Percentiles rank a stretch among this genome's conserved stretches.
phyloP scores from a whole-genome alignment of 1,140 invertebrate species.

The Chymomyza costata region DNA sequence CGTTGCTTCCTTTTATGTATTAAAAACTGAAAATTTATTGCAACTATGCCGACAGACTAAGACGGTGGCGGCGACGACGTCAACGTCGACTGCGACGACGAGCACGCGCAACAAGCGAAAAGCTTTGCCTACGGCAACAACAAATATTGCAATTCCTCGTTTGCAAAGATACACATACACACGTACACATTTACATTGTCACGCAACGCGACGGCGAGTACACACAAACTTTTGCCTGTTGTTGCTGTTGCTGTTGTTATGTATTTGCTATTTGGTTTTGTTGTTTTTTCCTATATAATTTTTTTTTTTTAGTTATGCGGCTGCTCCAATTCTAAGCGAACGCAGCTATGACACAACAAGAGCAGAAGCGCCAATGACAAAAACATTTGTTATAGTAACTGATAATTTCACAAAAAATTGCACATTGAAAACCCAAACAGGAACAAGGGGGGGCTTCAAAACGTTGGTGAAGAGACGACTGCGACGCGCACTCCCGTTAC shows the following conservation, averaged over 20 bases:
- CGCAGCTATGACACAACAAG: too few species aligned
- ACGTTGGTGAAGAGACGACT: conserved; percentile 2
- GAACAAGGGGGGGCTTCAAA: neutral
- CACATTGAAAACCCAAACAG: conserved; percentile 1
- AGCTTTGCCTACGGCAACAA: conserved; percentile 53
- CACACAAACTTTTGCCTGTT: conserved; percentile 4
- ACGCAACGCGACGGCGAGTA: too few species aligned
- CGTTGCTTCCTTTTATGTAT: conserved; percentile 36
- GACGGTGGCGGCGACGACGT: conserved; percentile 3
- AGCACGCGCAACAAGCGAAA: conserved; percentile 68
- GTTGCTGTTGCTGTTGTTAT: conserved; percentile 14
- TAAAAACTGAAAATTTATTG: conserved; percentile 39
- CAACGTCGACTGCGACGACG: conserved; percentile 37
- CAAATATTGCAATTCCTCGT: conserved; percentile 67
- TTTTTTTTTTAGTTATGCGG: too few species aligned
- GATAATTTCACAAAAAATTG: conserved; percentile 20
- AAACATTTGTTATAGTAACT: too few species aligned
- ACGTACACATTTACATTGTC: conserved; percentile 11
- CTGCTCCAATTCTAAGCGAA: too few species aligned
- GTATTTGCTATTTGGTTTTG: too few species aligned
- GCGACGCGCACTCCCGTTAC: conserved; percentile 5
- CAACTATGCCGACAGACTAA: conserved; percentile 37
- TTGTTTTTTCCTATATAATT: too few species aligned
- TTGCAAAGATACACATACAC: conserved; percentile 35
- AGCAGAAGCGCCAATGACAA: too few species aligned